Evolutionary conservation across 2,797 vertebrate species (phyloP).

Genomic region (Hydrolagus colliei): DNA sequence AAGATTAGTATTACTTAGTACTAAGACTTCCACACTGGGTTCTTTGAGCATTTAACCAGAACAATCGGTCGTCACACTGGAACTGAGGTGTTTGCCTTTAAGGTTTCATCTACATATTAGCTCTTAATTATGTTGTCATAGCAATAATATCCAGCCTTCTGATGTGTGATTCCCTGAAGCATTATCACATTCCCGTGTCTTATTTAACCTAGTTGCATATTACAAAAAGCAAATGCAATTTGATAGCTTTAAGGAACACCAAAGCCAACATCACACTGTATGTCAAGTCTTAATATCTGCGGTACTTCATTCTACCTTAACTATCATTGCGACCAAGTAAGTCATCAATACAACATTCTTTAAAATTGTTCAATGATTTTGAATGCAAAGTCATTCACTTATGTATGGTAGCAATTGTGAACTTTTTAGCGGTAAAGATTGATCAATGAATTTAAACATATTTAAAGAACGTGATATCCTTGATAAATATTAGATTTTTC

Average conservation of each 20-base stretch:
- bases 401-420: not conserved
- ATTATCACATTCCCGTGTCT: slow-evolving; percentile 20
- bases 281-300: not conserved
- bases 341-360: not conserved
- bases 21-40: not conserved
- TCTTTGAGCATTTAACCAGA: not conserved
- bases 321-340: not conserved
- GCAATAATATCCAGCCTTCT: slow-evolving; percentile 29
- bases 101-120: slow-evolving; percentile 33
- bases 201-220: slow-evolving; percentile 28
- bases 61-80: not conserved
- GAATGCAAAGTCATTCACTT: not conserved
- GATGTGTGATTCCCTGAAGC: slow-evolving; percentile 31
- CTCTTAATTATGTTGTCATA: slow-evolving; percentile 32
- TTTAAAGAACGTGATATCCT: not conserved
- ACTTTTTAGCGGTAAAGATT: not conserved
- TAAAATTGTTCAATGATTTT: not conserved
- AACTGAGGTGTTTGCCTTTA: not conserved
- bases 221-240: slow-evolving; percentile 31
- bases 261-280: not conserved
- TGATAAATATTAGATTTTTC: not conserved
- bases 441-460: not conserved
- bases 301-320: not conserved
- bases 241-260: not conserved
- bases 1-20: no score